Evolutionary conservation across 2,888 invertebrate genomes (phyloP).

Genomic region (Melieria crassipennis): DNA sequence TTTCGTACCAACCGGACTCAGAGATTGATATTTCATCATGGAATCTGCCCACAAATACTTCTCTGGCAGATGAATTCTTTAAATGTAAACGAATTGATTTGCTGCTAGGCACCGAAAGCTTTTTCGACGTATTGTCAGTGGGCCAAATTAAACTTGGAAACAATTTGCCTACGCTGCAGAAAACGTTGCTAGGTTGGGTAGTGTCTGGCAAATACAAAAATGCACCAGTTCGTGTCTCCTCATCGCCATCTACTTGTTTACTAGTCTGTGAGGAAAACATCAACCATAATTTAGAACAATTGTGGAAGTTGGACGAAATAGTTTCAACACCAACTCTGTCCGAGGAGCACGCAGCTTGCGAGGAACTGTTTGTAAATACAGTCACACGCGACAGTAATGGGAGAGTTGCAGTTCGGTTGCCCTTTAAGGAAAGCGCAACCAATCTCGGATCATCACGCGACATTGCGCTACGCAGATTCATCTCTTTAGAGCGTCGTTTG

Average conservation of each 20-base stretch:
- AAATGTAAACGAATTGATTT: slow-evolving; percentile 38
- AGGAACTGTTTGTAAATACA: slow-evolving; percentile 24
- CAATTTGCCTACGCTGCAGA: slow-evolving; percentile 35
- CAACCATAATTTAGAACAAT: too few species aligned
- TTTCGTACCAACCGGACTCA: slow-evolving; percentile 29
- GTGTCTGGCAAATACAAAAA: slow-evolving; percentile 31
- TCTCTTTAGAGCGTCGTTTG: slow-evolving; percentile 34
- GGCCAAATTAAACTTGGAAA: slow-evolving; percentile 37
- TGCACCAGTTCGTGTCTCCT: not conserved
- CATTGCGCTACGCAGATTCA: slow-evolving; percentile 34
- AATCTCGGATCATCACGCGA: slow-evolving; percentile 37
- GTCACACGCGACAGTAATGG: not conserved
- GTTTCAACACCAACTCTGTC: slow-evolving; percentile 5
- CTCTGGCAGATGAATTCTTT: slow-evolving; percentile 36
- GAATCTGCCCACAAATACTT: slow-evolving; percentile 35
- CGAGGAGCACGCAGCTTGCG: slow-evolving; percentile 31
- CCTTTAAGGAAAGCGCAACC: slow-evolving; percentile 35
- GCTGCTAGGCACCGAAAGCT: slow-evolving; percentile 35
- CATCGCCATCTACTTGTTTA: not conserved
- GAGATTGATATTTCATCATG: slow-evolving; percentile 29
- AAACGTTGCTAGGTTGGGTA: slow-evolving; percentile 38
- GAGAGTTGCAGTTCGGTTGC: slow-evolving; percentile 32
- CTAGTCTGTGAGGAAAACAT: not conserved
- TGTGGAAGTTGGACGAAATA: slow-evolving; percentile 31
- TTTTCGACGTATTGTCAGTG: slow-evolving; percentile 39